Percentiles rank a stretch among this genome's conserved stretches.
Evolutionary conservation across 1,140 invertebrate species (phyloP).

Genomic region (Neoseiulus cucumeris): DNA sequence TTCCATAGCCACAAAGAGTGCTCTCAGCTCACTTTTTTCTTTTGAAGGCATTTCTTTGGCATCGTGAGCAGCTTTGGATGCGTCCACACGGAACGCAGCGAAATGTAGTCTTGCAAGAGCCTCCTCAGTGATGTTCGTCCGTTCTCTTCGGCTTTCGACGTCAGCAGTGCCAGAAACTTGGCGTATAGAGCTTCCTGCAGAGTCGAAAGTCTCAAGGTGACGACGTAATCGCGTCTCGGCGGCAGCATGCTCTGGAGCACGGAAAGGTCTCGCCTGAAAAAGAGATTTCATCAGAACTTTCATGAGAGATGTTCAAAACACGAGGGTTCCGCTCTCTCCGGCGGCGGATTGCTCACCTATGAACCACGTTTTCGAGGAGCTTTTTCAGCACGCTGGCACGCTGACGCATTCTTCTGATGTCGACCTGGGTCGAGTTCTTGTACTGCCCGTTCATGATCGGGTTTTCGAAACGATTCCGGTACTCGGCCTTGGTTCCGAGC

Average conservation of each 20-base stretch:
- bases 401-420: slow-evolving; percentile 83
- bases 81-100: slow-evolving; percentile 71
- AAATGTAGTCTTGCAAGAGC: slow-evolving; percentile 69
- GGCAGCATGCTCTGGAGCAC: slow-evolving; percentile 77
- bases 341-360: slow-evolving; percentile 32
- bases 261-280: slow-evolving; percentile 72
- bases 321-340: no score
- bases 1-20: no score
- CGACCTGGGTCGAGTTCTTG: slow-evolving; percentile 65
- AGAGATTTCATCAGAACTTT: no score
- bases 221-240: slow-evolving; percentile 82
- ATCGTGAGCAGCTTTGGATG: slow-evolving; percentile 40
- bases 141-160: neutral
- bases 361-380: slow-evolving; percentile 64
- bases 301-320: no score
- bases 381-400: slow-evolving; percentile 80
- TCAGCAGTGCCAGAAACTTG: slow-evolving; percentile 33
- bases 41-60: neutral
- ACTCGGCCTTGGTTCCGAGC: slow-evolving; percentile 66
- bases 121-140: neutral
- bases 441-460: slow-evolving; percentile 88
- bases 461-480: slow-evolving; percentile 55
- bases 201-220: slow-evolving; percentile 60
- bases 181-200: slow-evolving; percentile 69
- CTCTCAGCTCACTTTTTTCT: no score